phyloP scores from a whole-genome alignment of 2,797 vertebrate genomes.

The Nasua narica region DNA sequence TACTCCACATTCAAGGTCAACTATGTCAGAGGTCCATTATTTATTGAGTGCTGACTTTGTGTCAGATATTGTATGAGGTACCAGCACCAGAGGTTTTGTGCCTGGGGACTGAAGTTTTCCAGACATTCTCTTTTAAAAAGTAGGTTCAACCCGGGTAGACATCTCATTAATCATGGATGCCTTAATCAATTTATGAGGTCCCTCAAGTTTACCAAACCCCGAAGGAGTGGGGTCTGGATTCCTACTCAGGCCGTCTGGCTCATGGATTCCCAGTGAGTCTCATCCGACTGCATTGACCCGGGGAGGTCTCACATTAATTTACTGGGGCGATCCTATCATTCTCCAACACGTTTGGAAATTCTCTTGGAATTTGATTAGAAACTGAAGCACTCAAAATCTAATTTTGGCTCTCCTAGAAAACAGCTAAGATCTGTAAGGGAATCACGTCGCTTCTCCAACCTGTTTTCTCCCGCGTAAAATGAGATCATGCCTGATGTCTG shows the following conservation, averaged over 20 bases:
- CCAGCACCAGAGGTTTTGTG: neutral
- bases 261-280: fast-evolving
- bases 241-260: neutral
- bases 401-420: neutral
- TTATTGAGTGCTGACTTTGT: fast-evolving
- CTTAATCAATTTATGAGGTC: neutral
- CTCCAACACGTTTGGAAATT: neutral
- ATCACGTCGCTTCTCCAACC: neutral
- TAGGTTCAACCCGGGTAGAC: neutral
- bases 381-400: neutral
- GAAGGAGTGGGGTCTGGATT: neutral
- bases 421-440: neutral
- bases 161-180: neutral
- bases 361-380: neutral
- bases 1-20: neutral
- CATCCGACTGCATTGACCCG: fast-evolving
- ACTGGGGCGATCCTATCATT: fast-evolving
- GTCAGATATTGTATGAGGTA: neutral
- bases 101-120: neutral
- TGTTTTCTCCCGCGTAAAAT: neutral
- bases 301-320: neutral
- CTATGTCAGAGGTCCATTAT: fast-evolving
- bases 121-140: neutral
- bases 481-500: neutral
- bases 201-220: neutral